phyloP scores from a whole-genome alignment of 2,113 vertebrate genomes.

The Pyrgilauda ruficollis region DNA sequence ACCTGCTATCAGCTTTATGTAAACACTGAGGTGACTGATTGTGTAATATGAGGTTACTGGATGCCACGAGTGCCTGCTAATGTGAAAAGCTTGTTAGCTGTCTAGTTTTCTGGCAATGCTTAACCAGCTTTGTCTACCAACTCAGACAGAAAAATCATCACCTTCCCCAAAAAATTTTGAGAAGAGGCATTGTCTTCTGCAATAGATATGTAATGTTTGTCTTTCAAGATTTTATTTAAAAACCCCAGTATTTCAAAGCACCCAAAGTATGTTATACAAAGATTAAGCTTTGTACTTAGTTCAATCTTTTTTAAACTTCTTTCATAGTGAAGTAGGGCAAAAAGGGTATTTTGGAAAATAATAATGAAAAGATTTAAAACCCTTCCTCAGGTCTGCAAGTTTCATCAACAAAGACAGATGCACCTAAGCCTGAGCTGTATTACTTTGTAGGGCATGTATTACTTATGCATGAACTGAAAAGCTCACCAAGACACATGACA shows the following conservation, averaged over 20 bases:
- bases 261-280: not conserved
- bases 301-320: not conserved
- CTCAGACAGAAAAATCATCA: not conserved
- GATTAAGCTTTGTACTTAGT: not conserved
- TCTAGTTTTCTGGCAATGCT: not conserved
- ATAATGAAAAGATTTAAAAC: not conserved
- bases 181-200: not conserved
- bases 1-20: not conserved
- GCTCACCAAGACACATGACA: not conserved
- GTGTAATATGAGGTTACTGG: not conserved
- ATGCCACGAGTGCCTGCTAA: not conserved
- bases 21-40: not conserved
- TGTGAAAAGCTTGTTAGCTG: slow-evolving; percentile 31
- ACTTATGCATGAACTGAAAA: not conserved
- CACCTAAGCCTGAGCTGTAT: not conserved
- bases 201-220: not conserved
- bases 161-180: not conserved
- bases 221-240: not conserved
- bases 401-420: not conserved
- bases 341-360: not conserved
- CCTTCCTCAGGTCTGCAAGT: not conserved
- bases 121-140: not conserved
- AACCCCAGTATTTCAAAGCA: not conserved
- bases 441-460: not conserved
- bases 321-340: not conserved